These are phyloP conservation scores for Leptura quadrifasciata DNA, from an alignment of 2,888 invertebrate species.

Conservation along the genomic window DNA sequence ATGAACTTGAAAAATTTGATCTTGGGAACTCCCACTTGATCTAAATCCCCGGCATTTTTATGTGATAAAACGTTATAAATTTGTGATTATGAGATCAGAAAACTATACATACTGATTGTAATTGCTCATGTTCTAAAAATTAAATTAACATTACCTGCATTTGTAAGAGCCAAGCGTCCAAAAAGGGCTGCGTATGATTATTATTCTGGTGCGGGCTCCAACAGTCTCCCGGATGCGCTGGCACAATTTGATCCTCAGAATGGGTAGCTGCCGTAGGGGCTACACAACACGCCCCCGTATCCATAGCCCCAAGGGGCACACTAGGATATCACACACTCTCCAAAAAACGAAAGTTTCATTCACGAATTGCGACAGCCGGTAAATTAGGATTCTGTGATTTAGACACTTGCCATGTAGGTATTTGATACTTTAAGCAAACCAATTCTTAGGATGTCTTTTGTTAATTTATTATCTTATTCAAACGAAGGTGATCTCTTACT, in stretches of 20 bases:
- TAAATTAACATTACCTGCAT: conserved; percentile 66
- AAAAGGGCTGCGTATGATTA: conserved; percentile 69
- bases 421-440: neutral
- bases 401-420: neutral
- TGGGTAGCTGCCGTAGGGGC: conserved; percentile 70
- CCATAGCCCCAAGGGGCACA: conserved; percentile 69
- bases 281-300: conserved; percentile 72
- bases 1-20: neutral
- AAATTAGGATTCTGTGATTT: neutral
- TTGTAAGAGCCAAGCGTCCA: conserved; percentile 71
- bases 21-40: conserved; percentile 1
- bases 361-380: neutral
- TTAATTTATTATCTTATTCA: neutral
- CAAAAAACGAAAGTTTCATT: conserved; percentile 53
- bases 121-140: conserved; percentile 5
- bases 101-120: neutral
- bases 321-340: conserved; percentile 55
- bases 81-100: conserved; percentile 1
- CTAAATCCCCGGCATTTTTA: neutral
- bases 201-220: conserved; percentile 71
- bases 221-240: conserved; percentile 71
- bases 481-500: too few species aligned
- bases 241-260: conserved; percentile 73
- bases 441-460: neutral
- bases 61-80: neutral